Evolutionary conservation across 2,113 vertebrate species (phyloP).

Genomic region (Jaculus jaculus): DNA sequence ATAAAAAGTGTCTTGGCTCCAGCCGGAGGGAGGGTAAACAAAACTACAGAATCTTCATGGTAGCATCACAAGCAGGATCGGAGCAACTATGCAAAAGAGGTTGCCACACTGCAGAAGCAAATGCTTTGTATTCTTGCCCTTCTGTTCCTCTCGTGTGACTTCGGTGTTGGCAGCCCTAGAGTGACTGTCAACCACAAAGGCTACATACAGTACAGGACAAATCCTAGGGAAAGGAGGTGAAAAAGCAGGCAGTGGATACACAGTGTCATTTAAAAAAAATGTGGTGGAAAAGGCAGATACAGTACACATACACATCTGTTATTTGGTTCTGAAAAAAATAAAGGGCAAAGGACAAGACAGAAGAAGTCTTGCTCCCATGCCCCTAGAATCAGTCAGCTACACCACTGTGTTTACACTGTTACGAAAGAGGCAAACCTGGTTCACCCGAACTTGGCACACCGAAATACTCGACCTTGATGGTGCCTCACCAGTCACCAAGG

Average conservation of each 20-base stretch:
- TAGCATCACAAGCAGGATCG: conserved; percentile 83
- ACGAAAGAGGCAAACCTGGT: conserved; percentile 68
- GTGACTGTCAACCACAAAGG: conserved; percentile 73
- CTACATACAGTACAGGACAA: conserved; percentile 64
- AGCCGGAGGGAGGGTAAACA: conserved; percentile 82
- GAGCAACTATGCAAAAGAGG: conserved; percentile 78
- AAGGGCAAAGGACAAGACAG: conserved; percentile 64
- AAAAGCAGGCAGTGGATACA: conserved; percentile 67
- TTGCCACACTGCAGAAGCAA: conserved; percentile 78
- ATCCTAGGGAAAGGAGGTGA: conserved; percentile 30
- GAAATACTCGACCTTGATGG: conserved; percentile 17
- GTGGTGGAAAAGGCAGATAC: conserved; percentile 67
- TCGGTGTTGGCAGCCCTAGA: conserved; percentile 77
- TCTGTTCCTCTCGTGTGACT: conserved; percentile 52
- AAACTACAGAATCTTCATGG: conserved; percentile 82
- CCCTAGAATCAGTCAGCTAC: conserved; percentile 52
- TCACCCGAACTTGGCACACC: conserved; percentile 65
- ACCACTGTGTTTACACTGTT: conserved; percentile 64
- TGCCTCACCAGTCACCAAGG: conserved; percentile 41
- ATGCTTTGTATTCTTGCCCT: conserved; percentile 69
- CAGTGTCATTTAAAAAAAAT: conserved; percentile 61
- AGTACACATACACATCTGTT: conserved; percentile 65
- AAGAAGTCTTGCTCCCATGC: conserved; percentile 70
- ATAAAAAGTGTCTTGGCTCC: conserved; percentile 93
- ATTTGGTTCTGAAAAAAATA: conserved; percentile 68